Base-by-base conservation (phyloP, 2,888 invertebrate genomes). In the Cybosia mesomella region DNA sequence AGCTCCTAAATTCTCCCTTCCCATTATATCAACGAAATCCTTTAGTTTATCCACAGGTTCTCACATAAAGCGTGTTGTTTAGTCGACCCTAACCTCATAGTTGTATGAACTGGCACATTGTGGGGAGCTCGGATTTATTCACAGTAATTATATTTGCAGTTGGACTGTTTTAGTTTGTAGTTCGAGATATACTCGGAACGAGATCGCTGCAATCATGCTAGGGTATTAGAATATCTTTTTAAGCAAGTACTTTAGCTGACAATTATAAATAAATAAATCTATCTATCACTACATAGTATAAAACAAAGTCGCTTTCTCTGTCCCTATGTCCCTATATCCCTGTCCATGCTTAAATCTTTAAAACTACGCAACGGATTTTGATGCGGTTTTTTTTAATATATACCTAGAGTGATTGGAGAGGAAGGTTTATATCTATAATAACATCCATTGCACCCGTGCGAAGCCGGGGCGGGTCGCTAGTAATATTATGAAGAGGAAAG, bases 41-140 rank as follows among this genome's bases (percentile, higher is more conserved):
- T 68, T 70, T 73, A 77, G 71, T 77, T 77, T 77, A 77, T 73
- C 24, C 67, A 15, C 32, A 61, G 76, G 73, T 58, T 66, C 59
- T 58, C 66, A 63, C 70, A 70, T 77, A 77, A 79, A 79, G 76
- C 73, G 68, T 69, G 73, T 79, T 76, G 71, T 77, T 77, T 76
- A 77, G 71, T 70, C 67, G 59, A 69, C 49, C 58, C 49, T 61
- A 63, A 28, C 58, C 68, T 64, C 73, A 73, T 79, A 76, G 68
- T 68, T 66, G 67, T 66, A 76, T 78, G 78, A 78, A 67, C 70
- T 74, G 34, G 67, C 66, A 70, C 70, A 60, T 70, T 75, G 76
- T 57, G 58, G 57, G 22, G 24, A 59, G 59, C 21, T 22, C 15
- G 28, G 34, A 32, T 32, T 36, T 55, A 55, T 55, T 22, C 22